Percentiles rank a stretch among this genome's conserved stretches.
These are phyloP conservation scores for Ophioninae sp. DNA, from an alignment of 2,888 invertebrate species.

Conservation along the genomic window DNA sequence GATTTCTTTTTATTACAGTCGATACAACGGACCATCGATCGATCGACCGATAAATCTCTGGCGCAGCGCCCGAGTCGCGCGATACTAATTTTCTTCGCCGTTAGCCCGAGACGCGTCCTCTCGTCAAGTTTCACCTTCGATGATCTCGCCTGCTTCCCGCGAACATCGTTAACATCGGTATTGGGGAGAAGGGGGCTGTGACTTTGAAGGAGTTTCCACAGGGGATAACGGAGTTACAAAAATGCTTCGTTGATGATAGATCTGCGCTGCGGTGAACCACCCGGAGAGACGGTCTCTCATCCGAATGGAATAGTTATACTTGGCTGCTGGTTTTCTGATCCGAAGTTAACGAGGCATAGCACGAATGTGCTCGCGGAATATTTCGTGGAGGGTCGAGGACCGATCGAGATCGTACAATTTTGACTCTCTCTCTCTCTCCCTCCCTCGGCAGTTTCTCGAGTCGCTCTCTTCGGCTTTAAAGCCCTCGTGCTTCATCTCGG, in stretches of 20 bases:
- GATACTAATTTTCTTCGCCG: constrained; percentile 39
- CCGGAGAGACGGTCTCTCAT: constrained; percentile 42
- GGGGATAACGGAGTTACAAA: background rate
- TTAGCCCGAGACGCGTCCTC: constrained; percentile 40
- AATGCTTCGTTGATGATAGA: constrained; percentile 23
- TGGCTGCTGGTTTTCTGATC: constrained; percentile 33
- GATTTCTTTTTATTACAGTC: no score
- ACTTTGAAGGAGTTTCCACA: constrained; percentile 1
- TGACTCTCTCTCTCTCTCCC: background rate
- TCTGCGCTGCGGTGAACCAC: constrained; percentile 16
- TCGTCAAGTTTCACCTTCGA: constrained; percentile 60
- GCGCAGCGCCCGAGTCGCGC: background rate
- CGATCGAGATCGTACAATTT: constrained; percentile 58
- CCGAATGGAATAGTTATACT: constrained; percentile 32
- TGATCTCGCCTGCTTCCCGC: constrained; percentile 54
- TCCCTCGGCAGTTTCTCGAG: background rate
- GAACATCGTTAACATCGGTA: constrained; percentile 57
- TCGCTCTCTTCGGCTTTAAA: background rate
- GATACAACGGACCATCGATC: no score
- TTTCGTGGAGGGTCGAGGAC: constrained; percentile 57
- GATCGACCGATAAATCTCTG: background rate
- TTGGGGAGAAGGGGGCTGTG: background rate
- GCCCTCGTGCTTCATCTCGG: background rate
- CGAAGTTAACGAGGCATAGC: constrained; percentile 65
- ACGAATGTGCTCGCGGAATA: constrained; percentile 68